Evolutionary conservation across 2,113 vertebrate genomes (phyloP), one percentile per base, ranked within the genome.

Genomic region (Percopsis transmontana): DNA sequence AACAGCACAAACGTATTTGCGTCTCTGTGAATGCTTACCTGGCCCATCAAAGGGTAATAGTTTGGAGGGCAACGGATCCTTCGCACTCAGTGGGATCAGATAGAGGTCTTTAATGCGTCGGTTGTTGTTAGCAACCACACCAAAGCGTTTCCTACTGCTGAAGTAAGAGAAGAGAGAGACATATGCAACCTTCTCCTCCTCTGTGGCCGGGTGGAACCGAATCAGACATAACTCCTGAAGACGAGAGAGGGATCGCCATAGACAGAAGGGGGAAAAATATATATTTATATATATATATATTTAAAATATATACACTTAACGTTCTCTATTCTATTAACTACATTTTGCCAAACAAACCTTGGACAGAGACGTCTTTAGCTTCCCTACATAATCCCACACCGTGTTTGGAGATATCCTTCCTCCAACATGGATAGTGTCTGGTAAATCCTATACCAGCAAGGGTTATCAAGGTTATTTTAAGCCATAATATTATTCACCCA

Each of bases 131-230:
- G 96, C 96, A 65, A 99, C 96, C 58, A 99, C 97, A 20, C 97
- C 97, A 67, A 99, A 99, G 69, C 93, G 91, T 66, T 95, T 95
- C 45, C 97, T 95, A 85, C 97, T 99, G 92, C 96, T 99, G 84
- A 99, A 99, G 91, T 99, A 99, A 70, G 95, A 99, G 91, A 96
- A 99, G 48, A 99, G 94, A 72, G 97, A 99, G 61, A 99, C 95
- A 52, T 99, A 99, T 63, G 97, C 96, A 50, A 96, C 96, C 83
- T 97, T 95, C 72, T 99, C 97, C 71, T 99, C 97, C 87, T 99
- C 97, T 13, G 97, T 98, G 1, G 97, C 97, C 4, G 97, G 97
- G 61, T 99, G 97, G 84, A 99, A 99, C 48, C 97, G 96, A 70
- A 99, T 97, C 81, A 99, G 91, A 83, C 97, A 98, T 68, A 99